These are phyloP conservation scores for Megathymus violae DNA, from an alignment of 1,140 invertebrate species.

Conservation along the genomic window DNA sequence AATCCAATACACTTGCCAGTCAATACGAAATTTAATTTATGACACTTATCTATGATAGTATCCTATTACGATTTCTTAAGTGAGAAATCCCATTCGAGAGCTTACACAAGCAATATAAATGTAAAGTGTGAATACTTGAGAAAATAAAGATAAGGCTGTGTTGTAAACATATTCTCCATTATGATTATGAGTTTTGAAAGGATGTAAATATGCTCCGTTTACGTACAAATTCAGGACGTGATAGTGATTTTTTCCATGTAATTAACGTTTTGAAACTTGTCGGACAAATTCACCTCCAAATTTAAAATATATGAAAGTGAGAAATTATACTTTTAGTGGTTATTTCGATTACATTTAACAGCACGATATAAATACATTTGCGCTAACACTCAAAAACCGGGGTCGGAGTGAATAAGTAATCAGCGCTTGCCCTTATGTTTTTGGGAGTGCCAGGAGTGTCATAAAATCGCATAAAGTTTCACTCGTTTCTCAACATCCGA, in stretches of 20 bases:
- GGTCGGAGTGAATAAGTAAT: constrained; percentile 15
- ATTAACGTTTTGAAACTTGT: no score
- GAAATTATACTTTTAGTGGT: no score
- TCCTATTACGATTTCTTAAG: no score
- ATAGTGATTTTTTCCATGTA: no score
- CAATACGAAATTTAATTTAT: no score
- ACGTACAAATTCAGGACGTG: no score
- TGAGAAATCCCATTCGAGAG: neutral
- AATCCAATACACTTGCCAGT: no score
- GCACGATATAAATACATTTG: constrained; percentile 3
- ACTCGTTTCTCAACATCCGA: neutral
- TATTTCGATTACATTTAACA: no score
- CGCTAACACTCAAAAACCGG: constrained; percentile 10
- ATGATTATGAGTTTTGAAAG: constrained; percentile 5
- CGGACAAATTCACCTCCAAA: no score
- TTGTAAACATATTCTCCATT: neutral
- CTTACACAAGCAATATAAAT: neutral
- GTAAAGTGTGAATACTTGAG: neutral
- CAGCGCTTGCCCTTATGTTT: constrained; percentile 20
- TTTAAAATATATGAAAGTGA: no score
- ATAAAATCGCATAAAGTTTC: constrained; percentile 8
- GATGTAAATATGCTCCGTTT: neutral
- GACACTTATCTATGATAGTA: no score
- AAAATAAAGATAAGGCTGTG: neutral
- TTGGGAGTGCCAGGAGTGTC: constrained; percentile 24